A percentile compares a stretch with the other conserved stretches of the same genome.
Conservation (phyloP, 2,888 invertebrate species). For the Gymnoscelis rufifasciata region DNA sequence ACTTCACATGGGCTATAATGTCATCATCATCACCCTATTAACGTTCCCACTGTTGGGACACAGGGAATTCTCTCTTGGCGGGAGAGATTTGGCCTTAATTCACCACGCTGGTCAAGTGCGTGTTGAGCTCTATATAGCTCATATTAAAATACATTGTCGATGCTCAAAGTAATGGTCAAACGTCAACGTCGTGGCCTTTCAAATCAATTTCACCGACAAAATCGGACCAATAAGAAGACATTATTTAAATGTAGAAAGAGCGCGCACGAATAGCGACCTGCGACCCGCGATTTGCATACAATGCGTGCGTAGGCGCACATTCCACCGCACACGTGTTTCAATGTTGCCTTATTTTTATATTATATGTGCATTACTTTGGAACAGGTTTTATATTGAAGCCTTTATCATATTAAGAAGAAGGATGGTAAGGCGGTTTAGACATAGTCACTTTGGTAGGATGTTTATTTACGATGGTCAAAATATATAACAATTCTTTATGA, state of each 20-base stretch:
- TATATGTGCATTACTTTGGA: slow-evolving; percentile 18
- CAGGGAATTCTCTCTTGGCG: too few relatives aligned
- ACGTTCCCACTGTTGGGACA: too few relatives aligned
- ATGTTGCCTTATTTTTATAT: slow-evolving; percentile 24
- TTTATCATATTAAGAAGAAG: not conserved
- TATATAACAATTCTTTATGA: too few relatives aligned
- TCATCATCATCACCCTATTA: too few relatives aligned
- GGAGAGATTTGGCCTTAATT: too few relatives aligned
- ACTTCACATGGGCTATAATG: too few relatives aligned
- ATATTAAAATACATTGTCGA: too few relatives aligned
- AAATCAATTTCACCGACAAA: slow-evolving; percentile 1
- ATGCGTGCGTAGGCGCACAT: slow-evolving; percentile 69
- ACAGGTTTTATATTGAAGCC: slow-evolving; percentile 18
- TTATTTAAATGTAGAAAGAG: slow-evolving; percentile 23
- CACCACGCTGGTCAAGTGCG: too few relatives aligned
- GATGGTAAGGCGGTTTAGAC: not conserved
- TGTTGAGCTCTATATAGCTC: too few relatives aligned
- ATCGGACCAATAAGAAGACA: slow-evolving; percentile 43
- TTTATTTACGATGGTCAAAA: too few relatives aligned
- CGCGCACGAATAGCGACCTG: slow-evolving; percentile 62
- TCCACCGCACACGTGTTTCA: slow-evolving; percentile 43
- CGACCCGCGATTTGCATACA: slow-evolving; percentile 77
- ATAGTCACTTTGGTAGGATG: too few relatives aligned
- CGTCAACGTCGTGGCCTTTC: not conserved
- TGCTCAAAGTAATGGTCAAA: not conserved